phyloP scores from a whole-genome alignment of 2,797 vertebrate species.

The Sarcophilus harrisii region DNA sequence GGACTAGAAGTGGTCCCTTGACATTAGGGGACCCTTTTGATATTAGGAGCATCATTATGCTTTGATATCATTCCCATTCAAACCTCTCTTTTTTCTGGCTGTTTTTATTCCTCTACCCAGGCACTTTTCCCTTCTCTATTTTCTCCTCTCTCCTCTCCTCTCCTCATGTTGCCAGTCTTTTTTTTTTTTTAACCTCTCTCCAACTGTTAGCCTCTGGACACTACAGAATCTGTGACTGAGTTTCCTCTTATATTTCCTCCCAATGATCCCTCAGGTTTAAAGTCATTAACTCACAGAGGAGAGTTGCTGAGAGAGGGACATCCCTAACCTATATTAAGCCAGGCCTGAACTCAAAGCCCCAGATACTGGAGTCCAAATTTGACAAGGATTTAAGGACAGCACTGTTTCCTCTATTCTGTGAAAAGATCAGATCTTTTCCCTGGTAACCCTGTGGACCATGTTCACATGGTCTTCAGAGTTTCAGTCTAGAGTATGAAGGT shows the following conservation, averaged over 20 bases:
- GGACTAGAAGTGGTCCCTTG: not conserved
- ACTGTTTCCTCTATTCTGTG: not conserved
- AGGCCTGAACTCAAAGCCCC: not conserved
- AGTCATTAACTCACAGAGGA: not conserved
- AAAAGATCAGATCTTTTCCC: not conserved
- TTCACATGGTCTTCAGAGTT: not conserved
- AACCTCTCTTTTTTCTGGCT: not conserved
- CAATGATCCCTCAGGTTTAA: not conserved
- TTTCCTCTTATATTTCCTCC: constrained; percentile 1
- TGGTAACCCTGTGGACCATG: not conserved
- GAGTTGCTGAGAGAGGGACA: not conserved
- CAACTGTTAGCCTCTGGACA: constrained; percentile 49
- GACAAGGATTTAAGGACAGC: not conserved
- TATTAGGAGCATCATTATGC: not conserved
- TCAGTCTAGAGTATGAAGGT: not conserved
- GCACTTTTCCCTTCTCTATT: not conserved
- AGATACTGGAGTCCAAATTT: not conserved
- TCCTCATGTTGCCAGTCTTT: not conserved
- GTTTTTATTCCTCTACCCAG: not conserved
- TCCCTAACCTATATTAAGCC: not conserved
- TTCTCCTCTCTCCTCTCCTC: not conserved
- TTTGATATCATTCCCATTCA: not conserved
- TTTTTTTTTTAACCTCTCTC: constrained; percentile 31
- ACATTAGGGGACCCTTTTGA: not conserved
- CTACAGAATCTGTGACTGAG: not conserved